These are phyloP conservation scores for Puntigrus tetrazona DNA, from an alignment of 2,113 vertebrate genomes.

Conservation along the genomic window DNA sequence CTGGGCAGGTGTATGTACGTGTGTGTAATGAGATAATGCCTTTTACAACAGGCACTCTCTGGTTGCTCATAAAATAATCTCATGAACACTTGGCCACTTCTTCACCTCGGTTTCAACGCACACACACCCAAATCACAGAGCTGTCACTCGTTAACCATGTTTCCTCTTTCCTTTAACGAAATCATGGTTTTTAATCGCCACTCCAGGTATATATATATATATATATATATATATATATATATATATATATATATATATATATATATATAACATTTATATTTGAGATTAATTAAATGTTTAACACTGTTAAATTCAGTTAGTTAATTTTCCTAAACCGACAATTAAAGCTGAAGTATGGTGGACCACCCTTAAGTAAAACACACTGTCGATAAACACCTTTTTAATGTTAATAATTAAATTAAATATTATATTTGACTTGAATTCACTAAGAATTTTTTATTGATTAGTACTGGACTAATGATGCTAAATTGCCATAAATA, in stretches of 20 bases:
- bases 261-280: background rate
- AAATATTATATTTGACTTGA: background rate
- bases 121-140: background rate
- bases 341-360: background rate
- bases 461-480: background rate
- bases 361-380: background rate
- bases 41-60: slow-evolving; percentile 46
- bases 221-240: too few species aligned
- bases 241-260: too few species aligned
- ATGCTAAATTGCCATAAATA: background rate
- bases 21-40: slow-evolving; percentile 61
- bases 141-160: slow-evolving; percentile 2
- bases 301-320: background rate
- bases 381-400: background rate
- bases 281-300: background rate
- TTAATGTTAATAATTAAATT: background rate
- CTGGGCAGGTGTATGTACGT: slow-evolving; percentile 42
- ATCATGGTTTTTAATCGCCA: slow-evolving; percentile 1
- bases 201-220: too few species aligned
- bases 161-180: background rate
- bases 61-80: slow-evolving; percentile 37
- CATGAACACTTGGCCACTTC: slow-evolving; percentile 40
- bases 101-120: slow-evolving; percentile 4
- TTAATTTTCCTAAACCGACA: background rate
- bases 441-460: too few species aligned